These are phyloP conservation scores for Eumaeus atala DNA, from an alignment of 1,140 invertebrate species.

Conservation along the genomic window DNA sequence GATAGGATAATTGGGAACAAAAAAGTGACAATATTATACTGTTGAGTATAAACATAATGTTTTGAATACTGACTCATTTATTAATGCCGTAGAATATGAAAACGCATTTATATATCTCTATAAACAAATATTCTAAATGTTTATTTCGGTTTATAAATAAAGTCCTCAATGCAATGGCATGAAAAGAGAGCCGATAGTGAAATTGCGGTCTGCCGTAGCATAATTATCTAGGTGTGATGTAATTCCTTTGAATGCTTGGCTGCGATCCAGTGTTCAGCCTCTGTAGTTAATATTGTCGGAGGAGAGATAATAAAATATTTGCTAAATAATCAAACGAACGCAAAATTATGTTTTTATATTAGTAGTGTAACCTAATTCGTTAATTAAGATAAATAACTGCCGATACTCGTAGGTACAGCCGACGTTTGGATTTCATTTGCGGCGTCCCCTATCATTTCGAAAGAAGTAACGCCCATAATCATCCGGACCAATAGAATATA, in stretches of 20 bases:
- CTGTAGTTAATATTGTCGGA: conserved; percentile 6
- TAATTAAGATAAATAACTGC: neutral
- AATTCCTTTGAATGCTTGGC: conserved; percentile 11
- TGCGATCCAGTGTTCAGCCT: conserved; percentile 6
- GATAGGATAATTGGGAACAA: too few species aligned
- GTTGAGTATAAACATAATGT: too few species aligned
- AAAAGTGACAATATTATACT: too few species aligned
- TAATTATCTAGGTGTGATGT: conserved; percentile 11
- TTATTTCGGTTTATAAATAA: neutral
- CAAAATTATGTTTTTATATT: neutral
- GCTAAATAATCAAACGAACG: neutral
- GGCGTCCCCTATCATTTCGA: neutral
- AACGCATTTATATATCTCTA: too few species aligned
- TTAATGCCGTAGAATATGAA: too few species aligned
- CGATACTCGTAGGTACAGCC: too few species aligned
- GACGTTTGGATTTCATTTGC: neutral
- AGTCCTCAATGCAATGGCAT: conserved; percentile 1
- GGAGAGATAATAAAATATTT: neutral
- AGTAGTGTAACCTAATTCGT: neutral
- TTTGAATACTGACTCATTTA: too few species aligned
- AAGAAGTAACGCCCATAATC: too few species aligned
- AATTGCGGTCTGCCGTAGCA: neutral
- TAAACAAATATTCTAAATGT: too few species aligned
- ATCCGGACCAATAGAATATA: too few species aligned
- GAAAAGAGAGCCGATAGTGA: neutral